Base-by-base conservation (phyloP, 1,140 invertebrate genomes). In the Leucophenga varia region DNA sequence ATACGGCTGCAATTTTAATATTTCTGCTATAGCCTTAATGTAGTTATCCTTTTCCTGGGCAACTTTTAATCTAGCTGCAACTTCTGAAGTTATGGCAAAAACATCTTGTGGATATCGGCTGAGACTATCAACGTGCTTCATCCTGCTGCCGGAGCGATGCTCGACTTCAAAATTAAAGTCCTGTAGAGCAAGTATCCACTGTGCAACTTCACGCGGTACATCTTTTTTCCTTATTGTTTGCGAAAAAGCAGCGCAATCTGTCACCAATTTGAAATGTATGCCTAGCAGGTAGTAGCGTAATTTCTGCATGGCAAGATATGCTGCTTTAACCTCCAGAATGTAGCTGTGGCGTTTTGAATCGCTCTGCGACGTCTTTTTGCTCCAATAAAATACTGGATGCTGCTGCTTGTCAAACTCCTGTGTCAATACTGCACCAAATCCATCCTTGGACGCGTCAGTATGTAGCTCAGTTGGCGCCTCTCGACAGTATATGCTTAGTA, bases 101-200 rank as follows among this genome's bases (percentile, higher is more conserved):
- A 59, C 49, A 10, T 25, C 22, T 7, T 59, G 49, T 13, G 71
- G 70, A 42, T 71, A 59, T 47, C 74, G 47, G 43, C 74, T 78
- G 1, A 79, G 37, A 43, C 51, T 67, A 55, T 76, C 76, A 1
- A 76, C 74, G 43, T 75, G 70, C 6, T 49, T 63, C 69, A 79
- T 75, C 12, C 49, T 32, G 1, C 9, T 51, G 16, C 76, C 75
- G 7, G 50, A 19, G 38, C 76, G 37, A 43, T 80, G 76, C 45
- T 57, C 46, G 9, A 76, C 44, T 32, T 48, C 39, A 25, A 72
- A 79, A 17, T 74, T 57, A 47, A 56, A 77, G 10, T 25, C 22
- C 10, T 25, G 22, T 6, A 25, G 22, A 25, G 5, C 5, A 5
- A 25, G 10, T 6, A 3, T 64, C 64, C 37, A 39, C 5, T 20